Conservation (phyloP, 1,140 invertebrate species). For the Bombus superbus region DNA sequence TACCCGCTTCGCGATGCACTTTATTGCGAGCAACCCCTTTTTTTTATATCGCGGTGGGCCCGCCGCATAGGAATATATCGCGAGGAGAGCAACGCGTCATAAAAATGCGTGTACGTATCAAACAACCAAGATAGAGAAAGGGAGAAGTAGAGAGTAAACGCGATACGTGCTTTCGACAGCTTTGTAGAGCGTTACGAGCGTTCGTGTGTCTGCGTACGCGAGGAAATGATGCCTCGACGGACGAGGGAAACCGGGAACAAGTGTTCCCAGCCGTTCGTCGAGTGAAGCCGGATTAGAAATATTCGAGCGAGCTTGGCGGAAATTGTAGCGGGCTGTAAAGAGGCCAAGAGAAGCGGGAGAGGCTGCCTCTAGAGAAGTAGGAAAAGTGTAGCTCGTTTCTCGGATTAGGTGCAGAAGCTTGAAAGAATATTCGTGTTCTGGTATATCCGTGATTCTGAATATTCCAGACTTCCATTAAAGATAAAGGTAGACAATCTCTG, state of each 20-base stretch:
- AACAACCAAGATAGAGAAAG: background rate
- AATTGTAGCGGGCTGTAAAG: slow-evolving; percentile 2
- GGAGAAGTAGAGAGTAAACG: background rate
- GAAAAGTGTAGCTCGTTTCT: background rate
- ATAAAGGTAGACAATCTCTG: background rate
- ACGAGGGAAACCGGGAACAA: slow-evolving; percentile 25
- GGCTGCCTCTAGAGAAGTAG: background rate
- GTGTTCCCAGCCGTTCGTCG: slow-evolving; percentile 32
- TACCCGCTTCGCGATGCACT: slow-evolving; percentile 56
- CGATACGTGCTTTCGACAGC: slow-evolving; percentile 38
- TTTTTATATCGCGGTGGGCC: slow-evolving; percentile 37
- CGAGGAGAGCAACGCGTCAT: slow-evolving; percentile 49
- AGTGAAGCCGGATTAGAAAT: slow-evolving; percentile 43
- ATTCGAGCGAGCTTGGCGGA: slow-evolving; percentile 3
- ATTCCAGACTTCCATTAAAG: background rate
- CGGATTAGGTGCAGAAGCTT: background rate
- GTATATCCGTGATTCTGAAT: background rate
- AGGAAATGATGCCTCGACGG: slow-evolving; percentile 32
- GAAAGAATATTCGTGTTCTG: background rate
- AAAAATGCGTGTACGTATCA: slow-evolving; percentile 23
- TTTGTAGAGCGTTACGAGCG: slow-evolving; percentile 45
- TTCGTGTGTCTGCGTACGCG: slow-evolving; percentile 2
- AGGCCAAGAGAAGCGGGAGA: background rate
- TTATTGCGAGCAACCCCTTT: slow-evolving; percentile 60
- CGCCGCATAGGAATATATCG: slow-evolving; percentile 44